Base-by-base conservation (phyloP, 2,888 invertebrate genomes). In the Pocota personata region DNA sequence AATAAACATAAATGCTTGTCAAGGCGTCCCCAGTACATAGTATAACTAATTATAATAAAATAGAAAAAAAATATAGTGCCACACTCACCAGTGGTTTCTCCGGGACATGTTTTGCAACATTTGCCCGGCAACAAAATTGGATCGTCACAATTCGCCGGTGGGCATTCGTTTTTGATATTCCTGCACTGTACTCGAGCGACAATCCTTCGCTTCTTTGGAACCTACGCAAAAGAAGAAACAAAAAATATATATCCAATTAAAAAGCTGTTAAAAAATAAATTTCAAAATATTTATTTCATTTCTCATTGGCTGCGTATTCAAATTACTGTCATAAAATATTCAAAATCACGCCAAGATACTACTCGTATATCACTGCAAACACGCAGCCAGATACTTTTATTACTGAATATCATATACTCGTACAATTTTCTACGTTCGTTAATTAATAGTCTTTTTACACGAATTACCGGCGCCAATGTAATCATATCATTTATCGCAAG, bases 81-180 rank as follows among this genome's bases (percentile, higher is more conserved):
- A 37, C 16, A 95, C 95, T 95, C 91, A 96, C 96, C 95, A 91
- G 94, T 94, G 82, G 93, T 90, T 90, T 97, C 96, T 87, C 96
- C 97, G 6, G 97, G 97, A 91, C 98, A 98, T 4, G 96, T 95
- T 93, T 98, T 98, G 93, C 98, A 98, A 93, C 98, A 98, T 89
- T 96, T 94, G 87, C 97, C 97, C 19, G 97, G 96, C 87, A 96
- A 93, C 77, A 97, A 93, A 46, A 97, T 95, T 0, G 98, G 98
- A 89, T 97, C 96, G 87, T 96, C 96, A 92, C 98, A 98, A 16
- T 95, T 95, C 16, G 97, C 95, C 89, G 96, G 96, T 6, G 98
- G 98, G 90, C 98, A 98, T 91, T 98, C 97, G 91, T 96, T 96
- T 93, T 97, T 98, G 88, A 98, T 97, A 91, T 97, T 98, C 88